These are phyloP conservation scores for Colletes gigas DNA, from an alignment of 1,140 invertebrate genomes.

Conservation along the genomic window DNA sequence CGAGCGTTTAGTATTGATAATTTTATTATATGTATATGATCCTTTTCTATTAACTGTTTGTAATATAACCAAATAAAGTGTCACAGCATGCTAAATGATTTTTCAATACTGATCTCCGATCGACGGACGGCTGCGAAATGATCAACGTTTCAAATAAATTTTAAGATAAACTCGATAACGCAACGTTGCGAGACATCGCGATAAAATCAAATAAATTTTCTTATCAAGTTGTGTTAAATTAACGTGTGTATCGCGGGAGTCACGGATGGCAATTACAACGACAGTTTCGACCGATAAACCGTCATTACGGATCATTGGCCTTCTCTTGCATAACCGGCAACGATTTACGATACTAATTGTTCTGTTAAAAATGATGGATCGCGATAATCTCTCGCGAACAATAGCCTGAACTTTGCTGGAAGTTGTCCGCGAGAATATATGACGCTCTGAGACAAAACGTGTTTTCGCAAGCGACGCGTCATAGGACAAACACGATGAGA, in stretches of 20 bases:
- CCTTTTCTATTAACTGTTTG: constrained; percentile 40
- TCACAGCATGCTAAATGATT: background rate
- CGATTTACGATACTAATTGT: too few species aligned
- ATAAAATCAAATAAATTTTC: background rate
- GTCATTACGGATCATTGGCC: background rate
- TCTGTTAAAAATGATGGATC: background rate
- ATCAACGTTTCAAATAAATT: background rate
- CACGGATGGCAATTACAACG: too few species aligned
- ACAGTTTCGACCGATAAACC: background rate
- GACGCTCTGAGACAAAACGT: constrained; percentile 19
- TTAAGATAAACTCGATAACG: too few species aligned
- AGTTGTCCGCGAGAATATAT: constrained; percentile 26
- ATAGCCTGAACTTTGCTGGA: background rate
- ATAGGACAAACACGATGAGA: background rate
- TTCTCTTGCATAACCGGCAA: background rate
- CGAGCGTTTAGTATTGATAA: constrained; percentile 15
- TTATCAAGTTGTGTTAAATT: background rate
- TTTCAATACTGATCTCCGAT: too few species aligned
- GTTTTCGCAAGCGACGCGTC: background rate
- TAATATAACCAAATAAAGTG: constrained; percentile 46
- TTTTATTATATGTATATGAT: constrained; percentile 20
- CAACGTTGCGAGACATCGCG: background rate
- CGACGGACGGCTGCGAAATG: too few species aligned
- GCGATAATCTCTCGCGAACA: background rate
- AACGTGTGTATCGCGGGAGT: background rate